Evolutionary conservation across 2,888 invertebrate species (phyloP).

Genomic region (Meganola albula): DNA sequence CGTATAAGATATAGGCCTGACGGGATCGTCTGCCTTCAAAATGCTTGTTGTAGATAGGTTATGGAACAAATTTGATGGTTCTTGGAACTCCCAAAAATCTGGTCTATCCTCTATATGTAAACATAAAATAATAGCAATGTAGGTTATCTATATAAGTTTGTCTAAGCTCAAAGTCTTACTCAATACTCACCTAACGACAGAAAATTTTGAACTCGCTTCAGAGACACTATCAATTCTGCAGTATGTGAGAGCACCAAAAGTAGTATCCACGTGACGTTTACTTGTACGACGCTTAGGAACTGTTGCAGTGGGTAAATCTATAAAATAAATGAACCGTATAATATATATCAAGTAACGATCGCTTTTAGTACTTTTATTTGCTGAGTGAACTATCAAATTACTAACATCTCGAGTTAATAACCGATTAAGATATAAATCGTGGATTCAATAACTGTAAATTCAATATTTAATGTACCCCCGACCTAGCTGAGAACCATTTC

Average conservation of each 20-base stretch:
- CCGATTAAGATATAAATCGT: too few relatives aligned
- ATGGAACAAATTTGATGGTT: conserved; percentile 43
- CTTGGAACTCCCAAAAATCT: conserved; percentile 34
- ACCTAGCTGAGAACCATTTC: too few relatives aligned
- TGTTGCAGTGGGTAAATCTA: conserved; percentile 70
- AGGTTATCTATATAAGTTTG: too few relatives aligned
- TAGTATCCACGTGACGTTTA: conserved; percentile 62
- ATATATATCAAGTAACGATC: too few relatives aligned
- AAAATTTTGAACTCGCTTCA: conserved; percentile 60
- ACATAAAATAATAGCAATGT: too few relatives aligned
- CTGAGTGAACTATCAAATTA: too few relatives aligned
- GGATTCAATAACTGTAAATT: too few relatives aligned
- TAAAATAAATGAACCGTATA: too few relatives aligned
- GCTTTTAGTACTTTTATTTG: too few relatives aligned
- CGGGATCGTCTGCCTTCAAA: conserved; percentile 26
- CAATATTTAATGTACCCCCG: too few relatives aligned
- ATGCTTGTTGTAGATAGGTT: conserved; percentile 34
- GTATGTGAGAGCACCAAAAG: conserved; percentile 75
- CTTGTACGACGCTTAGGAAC: conserved; percentile 60
- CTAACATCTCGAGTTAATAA: too few relatives aligned
- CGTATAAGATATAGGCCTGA: conserved; percentile 53
- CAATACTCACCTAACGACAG: conserved; percentile 48
- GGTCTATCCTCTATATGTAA: conserved; percentile 56
- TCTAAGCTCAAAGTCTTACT: too few relatives aligned
- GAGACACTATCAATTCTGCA: conserved; percentile 73